Evolutionary conservation across 2,888 invertebrate species (phyloP), one percentile per base, ranked within the genome.

Genomic region (Agrochola lota): DNA sequence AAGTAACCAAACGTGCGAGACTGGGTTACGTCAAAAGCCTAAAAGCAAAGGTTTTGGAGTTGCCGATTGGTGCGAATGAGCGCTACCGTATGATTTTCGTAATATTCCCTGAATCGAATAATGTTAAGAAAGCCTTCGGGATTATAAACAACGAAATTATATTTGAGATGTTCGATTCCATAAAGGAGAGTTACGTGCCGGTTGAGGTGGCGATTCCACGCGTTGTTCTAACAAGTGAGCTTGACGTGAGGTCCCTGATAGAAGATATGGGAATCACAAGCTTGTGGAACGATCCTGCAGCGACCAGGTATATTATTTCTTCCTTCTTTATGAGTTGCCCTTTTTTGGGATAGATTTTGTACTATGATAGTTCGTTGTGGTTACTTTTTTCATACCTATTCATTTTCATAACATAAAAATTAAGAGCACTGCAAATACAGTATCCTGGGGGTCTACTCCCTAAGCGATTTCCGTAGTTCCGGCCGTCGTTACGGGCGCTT

Each of bases 151-250:
- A 0, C 0, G 23, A 74, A 1, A 57, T 64, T 35, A 0, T 84
- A 7, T 55, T 64, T 17, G 79, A 86, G 60, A 40, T 80, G 55
- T 70, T 86, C 4, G 71, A 69, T 0, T 74, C 78, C 9, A 17
- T 82, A 2, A 69, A 69, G 30, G 71, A 78, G 6, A 84, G 74
- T 26, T 23, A 62, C 3, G 46, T 71, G 26, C 74, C 77, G 6
- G 12, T 86, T 4, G 70, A 86, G 40, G 35, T 86, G 4, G 87
- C 87, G 12, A 82, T 86, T 63, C 86, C 86, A 20, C 73, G 79
- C 0, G 20, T 74, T 2, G 43, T 75, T 49, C 59, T 80, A 35
- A 78, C 75, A 1, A 71, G 78, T 62, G 85, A 78, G 49, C 15
- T 81, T 0, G 77, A 82, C 60, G 62, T 74, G 9, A 71, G 35